Base-by-base conservation (phyloP, 2,797 vertebrate species). In the Notamacropus eugenii region DNA sequence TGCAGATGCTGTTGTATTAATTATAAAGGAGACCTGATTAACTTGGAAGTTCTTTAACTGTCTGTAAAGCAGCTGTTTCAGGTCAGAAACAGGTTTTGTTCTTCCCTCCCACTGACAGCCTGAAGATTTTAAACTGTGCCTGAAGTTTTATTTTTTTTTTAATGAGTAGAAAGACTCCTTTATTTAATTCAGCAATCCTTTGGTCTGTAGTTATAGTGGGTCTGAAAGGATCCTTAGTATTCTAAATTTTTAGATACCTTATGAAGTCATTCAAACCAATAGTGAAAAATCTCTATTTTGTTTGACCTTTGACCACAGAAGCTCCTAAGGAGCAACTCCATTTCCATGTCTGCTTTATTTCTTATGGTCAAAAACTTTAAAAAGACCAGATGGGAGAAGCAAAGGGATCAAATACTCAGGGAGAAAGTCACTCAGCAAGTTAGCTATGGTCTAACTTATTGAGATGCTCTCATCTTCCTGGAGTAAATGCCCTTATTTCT, bases 1-100 rank as follows among this genome's bases (percentile, higher is more conserved):
- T 95, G 97, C 97, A 97, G 95, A 96, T 97, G 92, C 96, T 91
- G 82, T 56, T 95, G 92, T 93, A 96, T 97, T 98, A 98, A 98
- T 98, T 96, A 97, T 96, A 59, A 55, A 94, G 96, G 97, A 96
- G 96, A 93, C 94, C 11, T 0, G 28, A 97, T 95, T 95, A 96
- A 95, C 93, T 96, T 52, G 0, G 67, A 94, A 95, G 96, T 93
- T 96, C 95, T 97, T 93, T 95, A 91, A 92, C 94, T 97, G 94
- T 97, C 97, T 93, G 93, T 0, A n/a, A 93, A 90, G 94, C 96
- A 96, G 95, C 96, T 97, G 97, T 91, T 97, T 31, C n/a, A 29
- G 62, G 92, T 95, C 91, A 4, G 94, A 50, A 92, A 55, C 55
- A 74, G 67, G 46, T 93, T 97, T 95, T 94, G 94, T 95, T 93